Percentiles rank a stretch among this genome's conserved stretches.
phyloP scores from a whole-genome alignment of 1,140 invertebrate species.

The Drosophila bocki region DNA sequence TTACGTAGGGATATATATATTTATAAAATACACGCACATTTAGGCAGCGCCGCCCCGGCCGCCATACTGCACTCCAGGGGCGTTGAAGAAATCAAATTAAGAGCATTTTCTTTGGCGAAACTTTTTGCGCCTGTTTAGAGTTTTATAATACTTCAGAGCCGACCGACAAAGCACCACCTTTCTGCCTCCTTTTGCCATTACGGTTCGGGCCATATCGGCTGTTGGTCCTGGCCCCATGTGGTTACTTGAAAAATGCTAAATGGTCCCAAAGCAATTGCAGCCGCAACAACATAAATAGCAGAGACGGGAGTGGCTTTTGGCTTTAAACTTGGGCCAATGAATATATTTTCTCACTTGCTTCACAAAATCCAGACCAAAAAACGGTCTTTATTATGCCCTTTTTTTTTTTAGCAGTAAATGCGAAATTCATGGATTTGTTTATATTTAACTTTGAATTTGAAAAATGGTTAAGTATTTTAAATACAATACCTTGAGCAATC shows the following conservation, averaged over 20 bases:
- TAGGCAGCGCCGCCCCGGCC: conserved; percentile 28
- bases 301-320: conserved; percentile 31
- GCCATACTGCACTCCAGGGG: conserved; percentile 72
- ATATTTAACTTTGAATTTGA: not conserved
- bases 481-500: too few relatives aligned
- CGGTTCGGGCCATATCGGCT: conserved; percentile 40
- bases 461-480: too few relatives aligned
- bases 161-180: conserved; percentile 3
- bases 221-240: conserved; percentile 71
- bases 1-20: conserved; percentile 56
- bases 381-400: not conserved
- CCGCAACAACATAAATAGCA: conserved; percentile 38
- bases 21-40: conserved; percentile 78
- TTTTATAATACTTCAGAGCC: conserved; percentile 77
- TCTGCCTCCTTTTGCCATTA: conserved; percentile 35
- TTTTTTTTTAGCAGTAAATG: not conserved
- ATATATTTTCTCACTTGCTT: conserved; percentile 7
- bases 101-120: conserved; percentile 74
- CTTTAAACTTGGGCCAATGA: conserved; percentile 24
- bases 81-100: conserved; percentile 83
- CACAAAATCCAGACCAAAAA: not conserved
- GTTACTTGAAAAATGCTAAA: conserved; percentile 79
- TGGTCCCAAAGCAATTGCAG: conserved; percentile 79
- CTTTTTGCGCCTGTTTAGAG: conserved; percentile 76
- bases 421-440: not conserved